These are phyloP conservation scores for Peromyscus attwateri DNA, from an alignment of 2,797 vertebrate genomes.

Conservation along the genomic window DNA sequence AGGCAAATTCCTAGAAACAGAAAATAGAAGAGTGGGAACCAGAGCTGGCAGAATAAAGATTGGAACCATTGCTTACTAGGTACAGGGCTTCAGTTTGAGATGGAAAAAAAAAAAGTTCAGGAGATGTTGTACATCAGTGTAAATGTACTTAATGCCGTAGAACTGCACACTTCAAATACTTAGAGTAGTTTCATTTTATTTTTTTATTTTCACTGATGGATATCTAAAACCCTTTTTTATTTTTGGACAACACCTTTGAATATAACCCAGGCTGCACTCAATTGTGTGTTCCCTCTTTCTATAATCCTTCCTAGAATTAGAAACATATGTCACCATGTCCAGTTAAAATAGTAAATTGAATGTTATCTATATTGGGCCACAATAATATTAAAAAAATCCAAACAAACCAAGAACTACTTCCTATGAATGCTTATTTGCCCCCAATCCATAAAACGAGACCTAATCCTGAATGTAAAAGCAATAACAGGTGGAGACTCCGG, in stretches of 20 bases:
- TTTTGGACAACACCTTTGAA: neutral
- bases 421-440: neutral
- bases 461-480: neutral
- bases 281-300: neutral
- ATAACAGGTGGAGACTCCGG: neutral
- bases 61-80: neutral
- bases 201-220: neutral
- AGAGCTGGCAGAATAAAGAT: neutral
- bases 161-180: neutral
- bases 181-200: neutral
- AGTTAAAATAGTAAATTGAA: neutral
- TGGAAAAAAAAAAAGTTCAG: neutral
- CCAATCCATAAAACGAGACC: neutral
- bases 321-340: neutral
- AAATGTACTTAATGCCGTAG: neutral
- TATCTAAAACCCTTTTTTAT: neutral
- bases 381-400: neutral
- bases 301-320: neutral
- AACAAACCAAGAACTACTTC: neutral
- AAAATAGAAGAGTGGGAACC: neutral
- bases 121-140: neutral
- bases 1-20: slow-evolving; percentile 18
- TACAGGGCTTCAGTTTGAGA: neutral
- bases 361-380: neutral
- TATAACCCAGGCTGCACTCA: neutral